phyloP scores from a whole-genome alignment of 2,797 vertebrate species.

The Syngnathus acus region DNA sequence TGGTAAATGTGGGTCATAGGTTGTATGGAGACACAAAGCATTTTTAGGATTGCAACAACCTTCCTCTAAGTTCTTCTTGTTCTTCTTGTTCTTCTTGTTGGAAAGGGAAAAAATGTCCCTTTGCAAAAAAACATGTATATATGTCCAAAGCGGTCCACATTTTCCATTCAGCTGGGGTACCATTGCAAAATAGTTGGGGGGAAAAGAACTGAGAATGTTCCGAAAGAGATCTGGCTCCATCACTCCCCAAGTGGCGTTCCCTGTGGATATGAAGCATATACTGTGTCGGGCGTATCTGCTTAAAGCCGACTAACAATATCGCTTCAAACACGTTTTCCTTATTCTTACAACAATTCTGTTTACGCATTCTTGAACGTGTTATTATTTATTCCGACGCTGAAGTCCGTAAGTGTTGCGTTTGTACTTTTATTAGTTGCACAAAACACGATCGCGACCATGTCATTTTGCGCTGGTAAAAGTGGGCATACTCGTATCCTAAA shows the following conservation, averaged over 20 bases:
- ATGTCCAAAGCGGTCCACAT: background rate
- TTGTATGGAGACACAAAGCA: background rate
- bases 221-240: background rate
- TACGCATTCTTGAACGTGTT: background rate
- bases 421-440: conserved; percentile 1
- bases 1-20: background rate
- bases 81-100: background rate
- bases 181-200: background rate
- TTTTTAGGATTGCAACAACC: too few species aligned
- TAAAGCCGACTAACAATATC: background rate
- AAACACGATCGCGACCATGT: conserved; percentile 2
- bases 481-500: background rate
- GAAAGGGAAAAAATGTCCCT: background rate
- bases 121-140: background rate
- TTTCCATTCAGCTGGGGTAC: background rate
- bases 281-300: background rate
- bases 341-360: background rate
- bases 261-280: background rate
- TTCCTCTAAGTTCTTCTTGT: too few species aligned
- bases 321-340: conserved; percentile 1
- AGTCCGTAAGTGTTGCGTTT: background rate
- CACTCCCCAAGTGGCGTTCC: background rate
- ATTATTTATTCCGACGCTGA: background rate
- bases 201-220: background rate
- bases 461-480: background rate